Conservation (phyloP, 2,888 invertebrate species). For the Chromoteleia sp. region DNA sequence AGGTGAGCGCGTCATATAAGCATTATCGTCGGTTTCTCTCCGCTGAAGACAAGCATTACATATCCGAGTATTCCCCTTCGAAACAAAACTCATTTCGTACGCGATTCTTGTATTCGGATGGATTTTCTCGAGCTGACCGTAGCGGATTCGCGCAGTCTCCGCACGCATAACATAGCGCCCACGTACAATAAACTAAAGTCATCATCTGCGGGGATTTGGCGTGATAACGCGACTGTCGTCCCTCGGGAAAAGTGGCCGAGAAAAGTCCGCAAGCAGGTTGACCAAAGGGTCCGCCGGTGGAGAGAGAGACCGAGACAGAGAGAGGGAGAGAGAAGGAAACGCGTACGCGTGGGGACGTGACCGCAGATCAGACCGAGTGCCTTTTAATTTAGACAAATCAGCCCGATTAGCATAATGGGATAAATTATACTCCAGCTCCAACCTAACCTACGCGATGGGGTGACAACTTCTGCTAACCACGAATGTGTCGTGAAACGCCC, state of each 20-base stretch:
- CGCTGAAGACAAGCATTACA: constrained; percentile 52
- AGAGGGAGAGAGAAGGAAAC: constrained; percentile 18
- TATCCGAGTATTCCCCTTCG: constrained; percentile 49
- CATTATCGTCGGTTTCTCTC: constrained; percentile 41
- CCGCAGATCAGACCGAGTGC: constrained; percentile 76
- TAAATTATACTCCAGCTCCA: constrained; percentile 82
- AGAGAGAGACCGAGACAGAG: constrained; percentile 2
- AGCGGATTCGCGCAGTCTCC: constrained; percentile 70
- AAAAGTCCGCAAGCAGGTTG: constrained; percentile 66
- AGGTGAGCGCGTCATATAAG: constrained; percentile 60
- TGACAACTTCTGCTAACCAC: constrained; percentile 74
- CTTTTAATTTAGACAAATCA: constrained; percentile 85
- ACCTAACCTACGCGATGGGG: constrained; percentile 75
- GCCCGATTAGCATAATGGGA: constrained; percentile 85
- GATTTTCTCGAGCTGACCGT: constrained; percentile 75
- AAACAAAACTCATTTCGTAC: constrained; percentile 80
- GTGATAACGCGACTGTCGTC: constrained; percentile 81
- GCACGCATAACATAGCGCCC: constrained; percentile 73
- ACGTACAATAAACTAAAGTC: constrained; percentile 84
- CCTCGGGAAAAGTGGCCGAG: constrained; percentile 72
- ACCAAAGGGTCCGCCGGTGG: constrained; percentile 52
- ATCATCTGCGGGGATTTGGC: constrained; percentile 84
- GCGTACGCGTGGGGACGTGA: constrained; percentile 67
- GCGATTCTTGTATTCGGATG: constrained; percentile 79
- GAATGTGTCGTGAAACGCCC: constrained; percentile 34